A percentile compares a stretch with the other conserved stretches of the same genome.
Conservation (phyloP, 1,140 invertebrate species). For the Hylaeus anthracinus region DNA sequence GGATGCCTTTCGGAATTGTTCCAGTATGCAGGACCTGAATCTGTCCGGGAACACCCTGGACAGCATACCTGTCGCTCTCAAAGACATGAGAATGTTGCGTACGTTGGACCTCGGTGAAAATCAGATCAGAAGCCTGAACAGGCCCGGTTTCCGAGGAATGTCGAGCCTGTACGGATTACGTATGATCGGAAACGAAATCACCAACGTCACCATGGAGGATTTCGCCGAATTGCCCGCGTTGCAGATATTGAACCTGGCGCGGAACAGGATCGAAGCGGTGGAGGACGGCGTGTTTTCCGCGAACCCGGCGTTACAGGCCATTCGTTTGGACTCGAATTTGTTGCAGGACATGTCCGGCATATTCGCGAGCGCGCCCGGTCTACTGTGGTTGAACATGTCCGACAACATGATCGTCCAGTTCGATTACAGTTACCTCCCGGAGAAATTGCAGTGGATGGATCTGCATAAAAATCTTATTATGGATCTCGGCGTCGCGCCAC, state of each 20-base stretch:
- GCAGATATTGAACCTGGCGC: conserved; percentile 90
- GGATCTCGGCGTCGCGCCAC: conserved; percentile 83
- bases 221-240: conserved; percentile 87
- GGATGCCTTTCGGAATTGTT: conserved; percentile 91
- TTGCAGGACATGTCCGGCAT: conserved; percentile 89
- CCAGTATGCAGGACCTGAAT: conserved; percentile 89
- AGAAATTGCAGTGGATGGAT: conserved; percentile 90
- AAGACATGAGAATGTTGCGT: conserved; percentile 87
- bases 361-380: conserved; percentile 87
- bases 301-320: conserved; percentile 89
- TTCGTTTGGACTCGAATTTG: conserved; percentile 90
- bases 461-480: conserved; percentile 90
- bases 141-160: conserved; percentile 91
- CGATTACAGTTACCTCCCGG: conserved; percentile 90
- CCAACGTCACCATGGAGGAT: conserved; percentile 87
- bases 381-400: conserved; percentile 92
- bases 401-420: conserved; percentile 91
- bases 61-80: conserved; percentile 87
- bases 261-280: conserved; percentile 89
- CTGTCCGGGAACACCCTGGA: conserved; percentile 90
- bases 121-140: conserved; percentile 87
- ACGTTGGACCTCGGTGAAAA: conserved; percentile 92
- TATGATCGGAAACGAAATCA: conserved; percentile 90
- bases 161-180: conserved; percentile 88
- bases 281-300: conserved; percentile 88